These are phyloP conservation scores for Temnothorax unifasciatus DNA, from an alignment of 2,888 invertebrate species.

Conservation along the genomic window DNA sequence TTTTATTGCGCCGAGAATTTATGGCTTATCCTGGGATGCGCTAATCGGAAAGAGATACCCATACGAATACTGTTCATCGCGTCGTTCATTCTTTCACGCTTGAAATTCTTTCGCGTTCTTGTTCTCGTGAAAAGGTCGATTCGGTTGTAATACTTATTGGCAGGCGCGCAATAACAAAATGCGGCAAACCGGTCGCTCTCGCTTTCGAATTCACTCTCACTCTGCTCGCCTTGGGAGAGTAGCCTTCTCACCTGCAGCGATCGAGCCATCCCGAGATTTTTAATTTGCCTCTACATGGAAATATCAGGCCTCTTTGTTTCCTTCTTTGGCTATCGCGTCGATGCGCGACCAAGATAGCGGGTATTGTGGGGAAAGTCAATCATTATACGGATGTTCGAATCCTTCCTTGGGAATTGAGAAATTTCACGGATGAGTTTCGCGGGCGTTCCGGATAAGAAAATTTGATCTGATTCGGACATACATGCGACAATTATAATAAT, in stretches of 20 bases:
- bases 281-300: constrained; percentile 61
- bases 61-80: background rate
- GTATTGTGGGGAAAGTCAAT: constrained; percentile 17
- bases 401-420: background rate
- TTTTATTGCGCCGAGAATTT: background rate
- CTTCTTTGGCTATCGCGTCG: constrained; percentile 44
- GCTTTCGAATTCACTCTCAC: constrained; percentile 81
- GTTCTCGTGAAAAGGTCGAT: constrained; percentile 53
- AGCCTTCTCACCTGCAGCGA: constrained; percentile 58
- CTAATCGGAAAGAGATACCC: background rate
- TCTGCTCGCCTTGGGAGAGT: constrained; percentile 66
- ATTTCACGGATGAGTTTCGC: constrained; percentile 2
- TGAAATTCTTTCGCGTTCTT: constrained; percentile 52
- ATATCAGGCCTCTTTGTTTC: constrained; percentile 47
- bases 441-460: background rate
- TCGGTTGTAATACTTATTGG: constrained; percentile 62
- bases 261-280: constrained; percentile 24
- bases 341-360: background rate
- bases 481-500: background rate
- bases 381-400: background rate
- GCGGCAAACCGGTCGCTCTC: constrained; percentile 67
- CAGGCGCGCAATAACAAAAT: constrained; percentile 61
- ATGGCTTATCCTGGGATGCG: background rate
- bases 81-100: background rate
- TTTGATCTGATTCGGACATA: background rate